A percentile compares a stretch with the other conserved stretches of the same genome.
These are phyloP conservation scores for Peromyscus leucopus DNA, from an alignment of 2,113 vertebrate species.

Conservation along the genomic window DNA sequence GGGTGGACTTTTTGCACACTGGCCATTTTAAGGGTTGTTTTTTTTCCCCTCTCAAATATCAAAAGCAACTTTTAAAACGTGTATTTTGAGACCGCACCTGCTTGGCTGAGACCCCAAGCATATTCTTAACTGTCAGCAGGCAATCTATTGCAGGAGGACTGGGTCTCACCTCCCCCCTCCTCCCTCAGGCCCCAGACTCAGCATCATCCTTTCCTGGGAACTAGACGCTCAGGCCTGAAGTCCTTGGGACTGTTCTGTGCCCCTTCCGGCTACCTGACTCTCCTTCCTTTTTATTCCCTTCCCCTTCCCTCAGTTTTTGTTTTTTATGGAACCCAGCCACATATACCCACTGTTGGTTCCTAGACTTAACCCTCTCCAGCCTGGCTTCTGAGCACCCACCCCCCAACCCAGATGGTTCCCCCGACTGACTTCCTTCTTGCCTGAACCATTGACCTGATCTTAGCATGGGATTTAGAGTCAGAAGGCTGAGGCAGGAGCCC, in stretches of 20 bases:
- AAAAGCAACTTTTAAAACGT: constrained; percentile 39
- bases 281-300: background rate
- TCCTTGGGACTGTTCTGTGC: background rate
- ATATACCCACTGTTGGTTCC: background rate
- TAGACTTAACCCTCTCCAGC: background rate
- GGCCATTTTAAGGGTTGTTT: constrained; percentile 7
- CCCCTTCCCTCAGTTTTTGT: background rate
- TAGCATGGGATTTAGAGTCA: constrained; percentile 78
- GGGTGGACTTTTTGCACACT: background rate
- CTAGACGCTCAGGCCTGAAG: background rate
- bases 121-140: background rate
- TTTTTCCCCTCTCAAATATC: background rate
- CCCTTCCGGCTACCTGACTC: background rate
- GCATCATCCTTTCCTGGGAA: background rate
- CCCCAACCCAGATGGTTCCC: background rate
- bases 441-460: constrained; percentile 48
- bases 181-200: accelerated
- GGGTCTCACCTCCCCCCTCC: background rate
- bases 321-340: background rate
- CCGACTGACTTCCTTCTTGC: constrained; percentile 71
- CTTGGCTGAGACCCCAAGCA: constrained; percentile 25
- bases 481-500: constrained; percentile 42
- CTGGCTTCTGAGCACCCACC: background rate
- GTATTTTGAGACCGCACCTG: constrained; percentile 24
- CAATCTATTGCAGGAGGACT: background rate